Base-by-base conservation (phyloP, 2,113 vertebrate genomes). In the Dicerorhinus sumatrensis region DNA sequence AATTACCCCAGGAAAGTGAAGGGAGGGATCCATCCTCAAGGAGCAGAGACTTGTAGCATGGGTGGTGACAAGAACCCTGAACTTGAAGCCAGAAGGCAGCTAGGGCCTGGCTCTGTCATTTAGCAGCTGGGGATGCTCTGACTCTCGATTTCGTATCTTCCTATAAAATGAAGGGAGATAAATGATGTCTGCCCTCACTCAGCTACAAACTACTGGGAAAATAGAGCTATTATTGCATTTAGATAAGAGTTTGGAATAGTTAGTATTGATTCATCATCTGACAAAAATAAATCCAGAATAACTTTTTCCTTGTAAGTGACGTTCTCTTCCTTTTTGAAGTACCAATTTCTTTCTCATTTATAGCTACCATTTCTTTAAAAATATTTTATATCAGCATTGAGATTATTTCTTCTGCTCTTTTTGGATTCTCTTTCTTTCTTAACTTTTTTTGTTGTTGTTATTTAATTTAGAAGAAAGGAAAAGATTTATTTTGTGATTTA, bases 301-400 rank as follows among this genome's bases (percentile, higher is more conserved):
- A 70, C 46, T 93, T 84, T 94, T 90, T 89, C 73, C 82, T 95
- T 62, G 31, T 91, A 51, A 95, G 58, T 86, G 62, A 95, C 83
- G 65, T 36, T 31, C 69, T 91, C 83, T 92, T 33, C 42, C 33
- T 94, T 62, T 65, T 95, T 77, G 76, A 88, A 97, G 73, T 36
- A 36, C 27, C 36, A 20, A 58, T 94, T 91, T 36, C 73, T 87
- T 94, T 90, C 86, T 69, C 77, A 91, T 33, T 72, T 23, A 87
- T 70, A 79, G 36, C 56, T 80, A 79, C 48, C 48, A 10, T 85
- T 91, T 96, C 70, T 77, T 95, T 42, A n/a, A 60, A 94, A 95
- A 80, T 62, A 48, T 23, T 79, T 81, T 63, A 72, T n/a, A 79
- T 69, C 16, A 39, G 58, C 39, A 76, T 70, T 63, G 8, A 76